Conservation (phyloP, 2,797 vertebrate genomes). For the Pipistrellus pipistrellus region DNA sequence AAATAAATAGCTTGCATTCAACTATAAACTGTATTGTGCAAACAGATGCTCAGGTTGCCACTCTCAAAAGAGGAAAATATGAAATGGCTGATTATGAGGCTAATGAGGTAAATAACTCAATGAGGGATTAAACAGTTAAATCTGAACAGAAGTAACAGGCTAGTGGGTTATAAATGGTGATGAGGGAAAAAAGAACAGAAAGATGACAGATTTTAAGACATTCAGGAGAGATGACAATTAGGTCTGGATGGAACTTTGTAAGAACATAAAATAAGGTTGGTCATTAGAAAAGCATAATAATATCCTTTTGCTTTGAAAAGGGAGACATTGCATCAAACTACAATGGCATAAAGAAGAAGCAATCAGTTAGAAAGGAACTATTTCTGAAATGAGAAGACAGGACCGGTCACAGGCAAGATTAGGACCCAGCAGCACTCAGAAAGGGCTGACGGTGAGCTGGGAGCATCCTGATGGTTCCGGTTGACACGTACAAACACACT, state of each 20-base stretch:
- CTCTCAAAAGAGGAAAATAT: background rate
- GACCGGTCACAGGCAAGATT: background rate
- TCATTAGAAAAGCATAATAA: background rate
- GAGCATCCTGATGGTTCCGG: background rate
- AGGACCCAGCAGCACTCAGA: background rate
- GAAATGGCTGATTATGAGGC: background rate
- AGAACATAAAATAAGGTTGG: background rate
- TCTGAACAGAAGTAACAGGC: background rate
- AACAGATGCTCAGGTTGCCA: background rate
- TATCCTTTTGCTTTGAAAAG: slow-evolving; percentile 37
- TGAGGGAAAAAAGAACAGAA: background rate
- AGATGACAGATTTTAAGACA: background rate
- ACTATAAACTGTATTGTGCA: background rate
- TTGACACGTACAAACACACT: background rate
- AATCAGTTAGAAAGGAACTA: background rate
- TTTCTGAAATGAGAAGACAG: slow-evolving; percentile 49
- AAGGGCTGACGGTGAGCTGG: background rate
- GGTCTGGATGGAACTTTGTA: background rate
- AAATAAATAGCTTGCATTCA: background rate
- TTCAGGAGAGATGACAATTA: background rate
- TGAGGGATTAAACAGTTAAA: background rate
- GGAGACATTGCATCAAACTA: slow-evolving; percentile 35
- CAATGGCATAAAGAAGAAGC: background rate
- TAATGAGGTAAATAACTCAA: background rate
- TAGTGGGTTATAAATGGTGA: background rate